Evolutionary conservation across 1,140 invertebrate genomes (phyloP).

Genomic region (Calephelis virginiensis): DNA sequence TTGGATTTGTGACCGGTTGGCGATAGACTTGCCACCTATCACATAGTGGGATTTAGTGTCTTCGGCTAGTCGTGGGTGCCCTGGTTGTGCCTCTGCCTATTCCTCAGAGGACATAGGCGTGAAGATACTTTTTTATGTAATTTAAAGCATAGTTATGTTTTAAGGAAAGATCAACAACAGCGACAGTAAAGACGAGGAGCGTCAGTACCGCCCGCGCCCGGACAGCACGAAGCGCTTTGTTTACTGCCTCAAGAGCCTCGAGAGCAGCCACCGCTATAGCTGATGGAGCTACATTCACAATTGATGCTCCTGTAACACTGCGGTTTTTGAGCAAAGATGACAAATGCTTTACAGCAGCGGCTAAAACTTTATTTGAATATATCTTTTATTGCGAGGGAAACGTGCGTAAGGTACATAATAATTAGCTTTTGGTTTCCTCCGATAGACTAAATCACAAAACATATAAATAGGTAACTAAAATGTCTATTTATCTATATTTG

Average conservation of each 20-base stretch:
- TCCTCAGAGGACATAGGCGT: no score
- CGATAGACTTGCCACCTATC: no score
- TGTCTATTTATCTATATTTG: no score
- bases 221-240: constrained; percentile 49
- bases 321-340: constrained; percentile 59
- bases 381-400: constrained; percentile 67
- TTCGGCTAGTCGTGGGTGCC: no score
- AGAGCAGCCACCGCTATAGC: constrained; percentile 58
- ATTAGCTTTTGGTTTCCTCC: no score
- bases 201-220: constrained; percentile 41
- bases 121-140: no score
- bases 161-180: constrained; percentile 26
- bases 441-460: no score
- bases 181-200: constrained; percentile 34
- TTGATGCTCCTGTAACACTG: constrained; percentile 51
- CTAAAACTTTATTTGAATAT: constrained; percentile 69
- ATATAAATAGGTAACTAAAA: no score
- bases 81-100: no score
- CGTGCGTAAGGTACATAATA: constrained; percentile 53
- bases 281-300: constrained; percentile 42
- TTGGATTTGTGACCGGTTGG: no score
- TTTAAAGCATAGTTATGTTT: background rate
- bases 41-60: no score
- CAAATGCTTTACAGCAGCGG: constrained; percentile 51
- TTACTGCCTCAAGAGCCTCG: constrained; percentile 57